These are phyloP conservation scores for Drosophila sproati DNA, from an alignment of 1,140 invertebrate genomes.

Conservation along the genomic window DNA sequence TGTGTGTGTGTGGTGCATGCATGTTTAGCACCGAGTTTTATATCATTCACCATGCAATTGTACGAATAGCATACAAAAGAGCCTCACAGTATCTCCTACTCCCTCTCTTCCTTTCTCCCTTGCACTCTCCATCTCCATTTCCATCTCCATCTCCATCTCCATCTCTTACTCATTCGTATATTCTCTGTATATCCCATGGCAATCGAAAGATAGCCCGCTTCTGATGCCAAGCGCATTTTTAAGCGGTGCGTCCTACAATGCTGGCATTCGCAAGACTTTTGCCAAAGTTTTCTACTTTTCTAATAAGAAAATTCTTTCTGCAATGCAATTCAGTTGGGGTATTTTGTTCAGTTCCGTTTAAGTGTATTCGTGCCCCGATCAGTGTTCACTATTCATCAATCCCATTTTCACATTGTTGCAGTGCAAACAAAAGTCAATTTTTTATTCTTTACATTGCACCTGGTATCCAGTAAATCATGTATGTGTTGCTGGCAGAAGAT, in stretches of 20 bases:
- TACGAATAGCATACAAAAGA: constrained; percentile 61
- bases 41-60: constrained; percentile 74
- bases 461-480: neutral
- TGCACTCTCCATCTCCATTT: neutral
- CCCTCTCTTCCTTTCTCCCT: neutral
- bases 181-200: neutral
- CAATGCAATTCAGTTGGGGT: constrained; percentile 4
- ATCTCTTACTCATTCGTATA: neutral
- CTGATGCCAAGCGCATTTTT: constrained; percentile 36
- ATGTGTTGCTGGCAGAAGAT: too few relatives aligned
- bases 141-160: neutral
- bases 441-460: neutral
- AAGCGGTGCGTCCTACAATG: constrained; percentile 7
- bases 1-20: constrained; percentile 62
- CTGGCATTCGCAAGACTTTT: constrained; percentile 27
- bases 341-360: constrained; percentile 1
- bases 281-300: constrained; percentile 34
- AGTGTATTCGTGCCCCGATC: constrained; percentile 7
- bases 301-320: constrained; percentile 37
- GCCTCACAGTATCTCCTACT: neutral
- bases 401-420: constrained; percentile 5
- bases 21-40: constrained; percentile 61
- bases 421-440: neutral
- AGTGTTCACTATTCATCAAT: constrained; percentile 11
- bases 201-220: constrained; percentile 7